Percentiles rank a stretch among this genome's conserved stretches.
phyloP scores from a whole-genome alignment of 2,113 vertebrate species.

The Ophthalmolycus amberensis region DNA sequence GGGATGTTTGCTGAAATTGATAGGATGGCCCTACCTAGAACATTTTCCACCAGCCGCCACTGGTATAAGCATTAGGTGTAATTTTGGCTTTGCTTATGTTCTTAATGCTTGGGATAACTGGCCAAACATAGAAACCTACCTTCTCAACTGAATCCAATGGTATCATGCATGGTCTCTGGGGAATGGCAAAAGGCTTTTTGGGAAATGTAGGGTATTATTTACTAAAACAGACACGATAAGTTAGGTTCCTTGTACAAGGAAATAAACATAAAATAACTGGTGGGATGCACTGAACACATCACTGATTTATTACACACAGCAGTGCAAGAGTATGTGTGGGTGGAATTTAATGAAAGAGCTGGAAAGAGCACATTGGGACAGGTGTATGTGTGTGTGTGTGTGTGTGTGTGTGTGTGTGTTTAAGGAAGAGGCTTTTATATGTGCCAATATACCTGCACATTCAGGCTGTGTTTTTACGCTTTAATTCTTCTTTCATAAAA shows the following conservation, averaged over 20 bases:
- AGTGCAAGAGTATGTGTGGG: constrained; percentile 23
- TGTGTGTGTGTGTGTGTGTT: constrained; percentile 21
- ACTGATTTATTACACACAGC: constrained; percentile 41
- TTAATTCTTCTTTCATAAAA: constrained; percentile 22
- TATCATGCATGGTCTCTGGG: not conserved
- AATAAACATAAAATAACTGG: constrained; percentile 30
- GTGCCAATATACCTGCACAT: constrained; percentile 28
- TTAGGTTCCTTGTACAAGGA: constrained; percentile 8
- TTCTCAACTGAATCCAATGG: not conserved
- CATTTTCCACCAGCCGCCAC: too few relatives aligned
- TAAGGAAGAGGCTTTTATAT: constrained; percentile 15
- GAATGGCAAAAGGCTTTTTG: constrained; percentile 23
- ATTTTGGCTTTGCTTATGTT: not conserved
- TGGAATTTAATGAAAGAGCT: constrained; percentile 41
- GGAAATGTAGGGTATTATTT: constrained; percentile 17
- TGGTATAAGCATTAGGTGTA: not conserved
- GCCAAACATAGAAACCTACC: not conserved
- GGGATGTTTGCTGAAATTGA: too few relatives aligned
- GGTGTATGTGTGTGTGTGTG: constrained; percentile 22
- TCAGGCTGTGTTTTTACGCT: constrained; percentile 1
- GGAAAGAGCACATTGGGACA: constrained; percentile 25
- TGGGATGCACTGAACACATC: constrained; percentile 26
- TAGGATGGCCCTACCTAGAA: too few relatives aligned
- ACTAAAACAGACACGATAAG: constrained; percentile 28
- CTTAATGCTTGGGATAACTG: not conserved